A percentile compares a stretch with the other conserved stretches of the same genome.
Evolutionary conservation across 2,797 vertebrate genomes (phyloP).

Genomic region (Alcedo quadribrachys): DNA sequence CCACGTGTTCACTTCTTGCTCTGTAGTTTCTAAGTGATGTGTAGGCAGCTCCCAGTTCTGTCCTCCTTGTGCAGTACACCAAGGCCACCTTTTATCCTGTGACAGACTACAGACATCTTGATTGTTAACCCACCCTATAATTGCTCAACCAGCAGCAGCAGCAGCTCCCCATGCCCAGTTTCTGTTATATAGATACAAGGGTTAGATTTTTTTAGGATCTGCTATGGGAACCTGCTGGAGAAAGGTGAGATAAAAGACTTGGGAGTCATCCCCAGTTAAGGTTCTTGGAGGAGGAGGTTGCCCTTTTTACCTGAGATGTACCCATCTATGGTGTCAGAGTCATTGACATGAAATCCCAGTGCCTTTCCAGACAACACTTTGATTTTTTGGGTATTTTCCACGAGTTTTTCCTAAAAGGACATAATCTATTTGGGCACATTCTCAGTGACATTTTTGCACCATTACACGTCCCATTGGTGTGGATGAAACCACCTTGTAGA

Average conservation of each 20-base stretch:
- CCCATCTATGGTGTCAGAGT: neutral
- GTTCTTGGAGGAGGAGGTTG: neutral
- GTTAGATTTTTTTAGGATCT: neutral
- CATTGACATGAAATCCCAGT: neutral
- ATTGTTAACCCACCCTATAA: neutral
- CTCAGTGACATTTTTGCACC: neutral
- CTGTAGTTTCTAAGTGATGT: neutral
- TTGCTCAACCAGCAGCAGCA: neutral
- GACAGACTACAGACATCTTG: neutral
- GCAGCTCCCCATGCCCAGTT: neutral
- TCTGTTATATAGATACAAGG: neutral
- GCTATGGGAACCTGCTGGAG: neutral
- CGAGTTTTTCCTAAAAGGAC: neutral
- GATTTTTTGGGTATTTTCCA: neutral
- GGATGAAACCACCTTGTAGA: neutral
- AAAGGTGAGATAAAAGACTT: neutral
- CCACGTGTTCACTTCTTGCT: fast-evolving
- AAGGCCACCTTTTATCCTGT: neutral
- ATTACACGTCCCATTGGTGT: fast-evolving
- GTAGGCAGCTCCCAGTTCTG: neutral
- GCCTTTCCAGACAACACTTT: neutral
- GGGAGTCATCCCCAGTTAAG: neutral
- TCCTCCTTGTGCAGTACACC: neutral
- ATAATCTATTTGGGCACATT: neutral
- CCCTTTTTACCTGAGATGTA: neutral